Evolutionary conservation across 2,113 vertebrate genomes (phyloP).

Genomic region (Larimichthys crocea): DNA sequence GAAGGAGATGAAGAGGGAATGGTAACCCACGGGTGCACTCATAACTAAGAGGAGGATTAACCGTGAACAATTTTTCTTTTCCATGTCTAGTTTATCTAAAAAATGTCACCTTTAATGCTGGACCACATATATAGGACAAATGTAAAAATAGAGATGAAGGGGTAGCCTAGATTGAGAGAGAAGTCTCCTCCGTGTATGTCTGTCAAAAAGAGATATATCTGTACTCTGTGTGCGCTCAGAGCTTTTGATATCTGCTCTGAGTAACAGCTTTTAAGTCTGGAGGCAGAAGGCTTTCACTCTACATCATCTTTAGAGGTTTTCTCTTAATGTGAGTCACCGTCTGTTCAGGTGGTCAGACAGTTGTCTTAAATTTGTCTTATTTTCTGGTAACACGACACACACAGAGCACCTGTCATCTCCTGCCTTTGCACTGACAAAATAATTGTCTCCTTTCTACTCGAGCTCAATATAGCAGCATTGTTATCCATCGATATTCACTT

Average conservation of each 20-base stretch:
- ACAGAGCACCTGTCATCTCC: neutral
- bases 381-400: conserved; percentile 2
- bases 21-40: conserved; percentile 16
- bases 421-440: conserved; percentile 18
- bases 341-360: neutral
- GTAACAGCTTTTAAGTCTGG: neutral
- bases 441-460: neutral
- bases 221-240: neutral
- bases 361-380: neutral
- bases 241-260: neutral
- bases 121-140: conserved; percentile 21
- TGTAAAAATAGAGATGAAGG: neutral
- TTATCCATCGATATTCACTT: conserved; percentile 50
- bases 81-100: conserved; percentile 6
- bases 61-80: neutral
- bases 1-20: neutral
- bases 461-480: neutral
- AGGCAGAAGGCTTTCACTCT: neutral
- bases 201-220: neutral
- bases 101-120: conserved; percentile 13
- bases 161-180: conserved; percentile 19
- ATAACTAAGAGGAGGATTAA: conserved; percentile 25
- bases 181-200: neutral
- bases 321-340: neutral
- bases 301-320: neutral